Evolutionary conservation across 2,113 vertebrate species (phyloP).

Genomic region (Noctilio leporinus): DNA sequence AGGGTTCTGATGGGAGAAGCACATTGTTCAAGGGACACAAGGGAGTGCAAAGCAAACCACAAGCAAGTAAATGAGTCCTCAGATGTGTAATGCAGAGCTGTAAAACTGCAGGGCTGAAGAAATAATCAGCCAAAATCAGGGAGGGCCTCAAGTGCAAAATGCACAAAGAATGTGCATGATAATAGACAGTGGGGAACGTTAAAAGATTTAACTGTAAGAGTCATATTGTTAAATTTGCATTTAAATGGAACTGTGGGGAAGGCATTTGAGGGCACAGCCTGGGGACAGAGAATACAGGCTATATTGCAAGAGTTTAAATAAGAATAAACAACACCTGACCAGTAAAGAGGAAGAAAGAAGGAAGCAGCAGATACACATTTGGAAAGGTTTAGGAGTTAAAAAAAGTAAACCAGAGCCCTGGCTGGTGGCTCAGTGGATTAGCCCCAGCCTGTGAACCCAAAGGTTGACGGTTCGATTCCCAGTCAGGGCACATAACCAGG

Average conservation of each 20-base stretch:
- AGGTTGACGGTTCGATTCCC: too few relatives aligned
- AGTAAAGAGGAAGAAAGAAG: not conserved
- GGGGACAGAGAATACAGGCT: not conserved
- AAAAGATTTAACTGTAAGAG: not conserved
- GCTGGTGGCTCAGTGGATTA: too few relatives aligned
- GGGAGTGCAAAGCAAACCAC: not conserved
- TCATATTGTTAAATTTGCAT: not conserved
- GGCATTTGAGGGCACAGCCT: not conserved
- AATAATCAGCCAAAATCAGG: not conserved
- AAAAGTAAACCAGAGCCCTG: not conserved
- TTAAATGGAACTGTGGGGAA: not conserved
- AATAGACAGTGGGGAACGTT: too few relatives aligned
- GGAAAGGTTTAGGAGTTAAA: not conserved
- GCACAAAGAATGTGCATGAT: not conserved
- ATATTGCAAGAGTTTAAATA: not conserved
- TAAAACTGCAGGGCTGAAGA: not conserved
- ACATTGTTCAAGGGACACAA: too few relatives aligned
- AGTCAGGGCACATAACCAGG: too few relatives aligned
- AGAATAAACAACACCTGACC: not conserved
- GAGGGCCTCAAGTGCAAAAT: rapidly evolving
- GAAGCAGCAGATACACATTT: not conserved
- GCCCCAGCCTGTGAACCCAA: too few relatives aligned
- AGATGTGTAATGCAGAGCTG: not conserved
- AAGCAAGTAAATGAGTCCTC: not conserved
- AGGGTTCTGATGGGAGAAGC: not conserved